phyloP scores from a whole-genome alignment of 2,888 invertebrate species.

The Leptura quadrifasciata region DNA sequence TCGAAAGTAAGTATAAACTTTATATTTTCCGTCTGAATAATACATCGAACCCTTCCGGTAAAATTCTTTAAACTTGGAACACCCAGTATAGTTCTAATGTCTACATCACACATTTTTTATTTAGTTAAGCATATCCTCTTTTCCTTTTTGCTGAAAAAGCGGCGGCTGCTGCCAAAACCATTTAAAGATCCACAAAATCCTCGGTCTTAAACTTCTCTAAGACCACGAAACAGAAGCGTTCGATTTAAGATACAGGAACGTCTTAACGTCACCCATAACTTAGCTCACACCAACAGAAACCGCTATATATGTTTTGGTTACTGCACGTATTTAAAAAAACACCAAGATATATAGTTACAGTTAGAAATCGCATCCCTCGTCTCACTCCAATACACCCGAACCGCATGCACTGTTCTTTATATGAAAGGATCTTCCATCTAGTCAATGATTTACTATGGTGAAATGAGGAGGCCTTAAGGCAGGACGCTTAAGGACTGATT shows the following conservation, averaged over 20 bases:
- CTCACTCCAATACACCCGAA: constrained; percentile 42
- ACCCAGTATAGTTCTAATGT: too few species aligned
- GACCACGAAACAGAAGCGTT: constrained; percentile 31
- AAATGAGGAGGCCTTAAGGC: constrained; percentile 33
- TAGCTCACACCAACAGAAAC: constrained; percentile 70
- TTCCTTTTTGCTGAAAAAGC: not conserved
- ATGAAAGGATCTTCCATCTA: constrained; percentile 49
- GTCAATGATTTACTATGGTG: constrained; percentile 53
- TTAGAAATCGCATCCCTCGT: constrained; percentile 63
- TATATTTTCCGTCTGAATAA: too few species aligned
- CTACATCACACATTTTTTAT: too few species aligned
- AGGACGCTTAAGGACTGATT: constrained; percentile 45
- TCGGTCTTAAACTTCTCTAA: not conserved
- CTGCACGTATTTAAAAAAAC: constrained; percentile 69
- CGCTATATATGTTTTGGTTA: constrained; percentile 74
- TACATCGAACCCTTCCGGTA: too few species aligned
- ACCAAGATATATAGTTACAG: constrained; percentile 70
- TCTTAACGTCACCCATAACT: constrained; percentile 68
- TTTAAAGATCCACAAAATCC: not conserved
- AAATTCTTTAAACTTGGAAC: too few species aligned
- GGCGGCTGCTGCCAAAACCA: not conserved
- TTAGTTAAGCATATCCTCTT: not conserved
- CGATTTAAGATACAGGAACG: constrained; percentile 54
- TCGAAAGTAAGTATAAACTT: too few species aligned
- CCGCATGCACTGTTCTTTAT: constrained; percentile 37